Evolutionary conservation across 2,888 invertebrate species (phyloP).

Genomic region (Stenodera caucasica): DNA sequence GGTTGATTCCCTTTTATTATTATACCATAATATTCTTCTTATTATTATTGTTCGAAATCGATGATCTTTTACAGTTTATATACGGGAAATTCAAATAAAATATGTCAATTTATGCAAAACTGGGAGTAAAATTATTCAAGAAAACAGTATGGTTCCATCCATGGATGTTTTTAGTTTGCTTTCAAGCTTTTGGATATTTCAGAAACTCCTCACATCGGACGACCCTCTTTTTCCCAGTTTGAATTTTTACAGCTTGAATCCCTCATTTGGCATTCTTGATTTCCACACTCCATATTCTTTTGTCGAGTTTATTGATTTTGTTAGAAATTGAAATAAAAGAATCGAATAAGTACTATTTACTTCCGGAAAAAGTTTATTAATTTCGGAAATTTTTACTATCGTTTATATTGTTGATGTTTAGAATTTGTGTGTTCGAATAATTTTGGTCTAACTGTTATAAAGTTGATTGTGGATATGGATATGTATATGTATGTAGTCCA

Average conservation of each 20-base stretch:
- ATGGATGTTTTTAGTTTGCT: neutral
- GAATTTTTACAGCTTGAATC: slow-evolving; percentile 22
- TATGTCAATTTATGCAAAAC: neutral
- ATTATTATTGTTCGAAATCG: no score
- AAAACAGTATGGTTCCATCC: neutral
- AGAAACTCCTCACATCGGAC: slow-evolving; percentile 14
- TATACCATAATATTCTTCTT: no score
- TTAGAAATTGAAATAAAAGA: no score
- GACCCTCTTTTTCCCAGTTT: slow-evolving; percentile 15
- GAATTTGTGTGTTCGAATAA: slow-evolving; percentile 12
- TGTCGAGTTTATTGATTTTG: slow-evolving; percentile 25
- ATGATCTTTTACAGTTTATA: neutral
- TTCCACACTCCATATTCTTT: slow-evolving; percentile 28
- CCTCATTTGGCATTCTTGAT: slow-evolving; percentile 32
- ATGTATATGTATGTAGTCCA: slow-evolving; percentile 29
- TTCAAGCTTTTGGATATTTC: slow-evolving; percentile 12
- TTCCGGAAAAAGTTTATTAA: no score
- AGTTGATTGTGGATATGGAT: slow-evolving; percentile 31
- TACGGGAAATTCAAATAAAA: neutral
- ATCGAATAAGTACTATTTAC: no score
- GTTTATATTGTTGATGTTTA: no score
- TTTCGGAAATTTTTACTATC: no score
- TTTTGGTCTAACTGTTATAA: slow-evolving; percentile 30
- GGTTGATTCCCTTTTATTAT: no score
- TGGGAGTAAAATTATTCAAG: slow-evolving; percentile 1